Percentiles rank a stretch among this genome's conserved stretches.
Evolutionary conservation across 2,113 vertebrate genomes (phyloP).

Genomic region (Mirza zaza): DNA sequence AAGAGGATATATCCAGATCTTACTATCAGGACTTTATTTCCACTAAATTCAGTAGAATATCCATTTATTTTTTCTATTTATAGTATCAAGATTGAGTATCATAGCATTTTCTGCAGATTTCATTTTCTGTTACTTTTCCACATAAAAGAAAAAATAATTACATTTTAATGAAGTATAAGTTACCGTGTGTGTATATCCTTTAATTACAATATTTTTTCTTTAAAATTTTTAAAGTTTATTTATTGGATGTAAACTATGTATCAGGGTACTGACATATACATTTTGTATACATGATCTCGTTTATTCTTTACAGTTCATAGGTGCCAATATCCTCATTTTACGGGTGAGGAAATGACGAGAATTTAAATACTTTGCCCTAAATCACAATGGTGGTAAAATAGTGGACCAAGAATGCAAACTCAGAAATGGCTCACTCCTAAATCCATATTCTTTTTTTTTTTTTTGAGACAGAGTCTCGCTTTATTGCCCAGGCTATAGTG

Average conservation of each 20-base stretch:
- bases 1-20: not conserved
- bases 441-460: not conserved
- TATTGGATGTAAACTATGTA: not conserved
- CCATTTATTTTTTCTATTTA: not conserved
- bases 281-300: not conserved
- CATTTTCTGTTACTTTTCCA: not conserved
- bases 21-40: not conserved
- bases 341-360: not conserved
- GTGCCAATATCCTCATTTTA: not conserved
- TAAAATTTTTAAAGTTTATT: not conserved
- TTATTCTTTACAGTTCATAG: not conserved
- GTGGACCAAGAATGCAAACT: not conserved
- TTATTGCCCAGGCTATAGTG: no score
- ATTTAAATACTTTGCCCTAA: not conserved
- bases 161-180: not conserved
- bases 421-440: not conserved
- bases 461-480: no score
- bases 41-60: not conserved
- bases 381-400: not conserved
- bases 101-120: not conserved
- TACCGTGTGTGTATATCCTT: not conserved
- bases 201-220: not conserved
- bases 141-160: not conserved
- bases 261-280: not conserved
- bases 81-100: not conserved